Base-by-base conservation (phyloP, 2,888 invertebrate genomes). In the Callyntrura sp. region DNA sequence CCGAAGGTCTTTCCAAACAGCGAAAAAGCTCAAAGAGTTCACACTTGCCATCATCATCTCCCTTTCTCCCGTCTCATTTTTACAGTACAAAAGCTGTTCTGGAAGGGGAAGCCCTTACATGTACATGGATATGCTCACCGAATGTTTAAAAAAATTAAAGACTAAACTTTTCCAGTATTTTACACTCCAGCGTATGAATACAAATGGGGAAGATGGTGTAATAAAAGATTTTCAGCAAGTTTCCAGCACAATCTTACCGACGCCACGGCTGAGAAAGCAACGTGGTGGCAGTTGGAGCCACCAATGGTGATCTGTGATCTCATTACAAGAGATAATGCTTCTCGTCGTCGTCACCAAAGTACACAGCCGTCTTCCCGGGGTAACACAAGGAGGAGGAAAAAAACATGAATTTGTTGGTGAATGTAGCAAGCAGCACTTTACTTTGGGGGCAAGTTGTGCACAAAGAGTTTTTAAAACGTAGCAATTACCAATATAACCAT, bases 131-230 rank as follows among this genome's bases (percentile, higher is more conserved):
- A 9, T 76, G 48, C 78, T 57, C 35, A 55, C 57, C 9, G 55
- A 78, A 35, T 55, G 78, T 55, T 35, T 35, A 35, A 68, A 86
- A 86, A 86, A 86, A 70, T 82, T 83, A 60, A 76, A 88, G 89
- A 78, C 78, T 84, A 89, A 89, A 89, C 84, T 89, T 89, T 85
- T 68, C 89, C 84, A 78, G 79, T 89, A 89, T 89, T 79, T 89
- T 89, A 89, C 84, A 68, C 82, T 25, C 76, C 79, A 76, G 51
- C 35, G 83, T 89, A 89, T 89, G 89, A 89, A 89, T 89, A 89
- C 84, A 85, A 89, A 89, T 85, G 78, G 68, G 88, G 78, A 85
- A 79, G 65, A 57, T 79, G 65, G 43, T 17, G 84, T 79, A 89
- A 89, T 84, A 89, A 89, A 83, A 85, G 68, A 73, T 57, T 88